A percentile compares a stretch with the other conserved stretches of the same genome.
These are phyloP conservation scores for Spodoptera frugiperda DNA, from an alignment of 1,140 invertebrate genomes.

Conservation along the genomic window DNA sequence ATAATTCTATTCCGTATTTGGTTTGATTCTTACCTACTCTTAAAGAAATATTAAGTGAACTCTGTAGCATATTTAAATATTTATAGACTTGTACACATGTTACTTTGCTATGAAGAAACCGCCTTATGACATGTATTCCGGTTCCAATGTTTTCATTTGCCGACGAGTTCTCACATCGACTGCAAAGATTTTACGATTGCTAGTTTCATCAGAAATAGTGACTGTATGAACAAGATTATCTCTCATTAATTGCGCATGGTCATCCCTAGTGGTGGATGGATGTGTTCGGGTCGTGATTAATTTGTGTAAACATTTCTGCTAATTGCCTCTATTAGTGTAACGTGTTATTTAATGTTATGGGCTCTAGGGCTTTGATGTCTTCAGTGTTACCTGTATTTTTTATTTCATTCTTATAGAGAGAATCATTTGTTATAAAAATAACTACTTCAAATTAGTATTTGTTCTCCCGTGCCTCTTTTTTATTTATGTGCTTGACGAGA, in stretches of 20 bases:
- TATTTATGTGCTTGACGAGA: neutral
- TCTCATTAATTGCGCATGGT: slow-evolving; percentile 32
- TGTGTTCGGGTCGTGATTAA: slow-evolving; percentile 48
- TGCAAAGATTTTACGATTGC: slow-evolving; percentile 12
- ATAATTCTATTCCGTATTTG: neutral
- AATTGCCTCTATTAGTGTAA: slow-evolving; percentile 52
- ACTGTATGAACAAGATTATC: slow-evolving; percentile 24
- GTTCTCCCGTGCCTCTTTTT: neutral
- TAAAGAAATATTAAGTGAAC: neutral
- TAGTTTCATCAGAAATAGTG: slow-evolving; percentile 1
- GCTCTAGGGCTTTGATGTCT: slow-evolving; percentile 25
- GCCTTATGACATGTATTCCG: slow-evolving; percentile 6
- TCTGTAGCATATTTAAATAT: neutral
- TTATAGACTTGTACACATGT: slow-evolving; percentile 1
- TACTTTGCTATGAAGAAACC: neutral
- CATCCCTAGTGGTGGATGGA: slow-evolving; percentile 26
- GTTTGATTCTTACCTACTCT: neutral
- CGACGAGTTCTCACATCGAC: slow-evolving; percentile 7
- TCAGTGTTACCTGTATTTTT: slow-evolving; percentile 43
- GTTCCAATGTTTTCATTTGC: neutral
- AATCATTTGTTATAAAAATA: slow-evolving; percentile 13
- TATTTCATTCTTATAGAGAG: neutral
- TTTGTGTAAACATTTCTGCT: slow-evolving; percentile 47
- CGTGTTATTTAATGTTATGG: slow-evolving; percentile 47
- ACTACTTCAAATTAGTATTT: neutral